Conservation (phyloP, 1,140 invertebrate species). For the Sitophilus oryzae region DNA sequence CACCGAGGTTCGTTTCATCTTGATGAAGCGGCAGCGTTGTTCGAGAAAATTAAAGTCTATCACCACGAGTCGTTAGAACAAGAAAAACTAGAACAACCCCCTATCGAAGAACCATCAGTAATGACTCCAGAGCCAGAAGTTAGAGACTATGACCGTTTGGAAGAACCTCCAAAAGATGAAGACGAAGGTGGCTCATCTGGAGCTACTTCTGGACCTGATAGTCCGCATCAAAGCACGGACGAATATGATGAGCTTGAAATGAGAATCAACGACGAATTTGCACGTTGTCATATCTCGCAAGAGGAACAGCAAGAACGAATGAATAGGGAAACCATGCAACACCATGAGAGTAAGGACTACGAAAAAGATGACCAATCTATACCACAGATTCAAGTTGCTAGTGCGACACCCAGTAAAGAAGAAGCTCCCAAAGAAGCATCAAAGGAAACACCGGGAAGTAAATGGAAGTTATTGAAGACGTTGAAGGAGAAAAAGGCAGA, state of each 20-base stretch:
- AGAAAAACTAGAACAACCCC: slow-evolving; percentile 37
- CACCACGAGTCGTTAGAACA: slow-evolving; percentile 33
- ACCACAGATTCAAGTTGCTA: slow-evolving; percentile 24
- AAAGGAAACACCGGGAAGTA: slow-evolving; percentile 57
- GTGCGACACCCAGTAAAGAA: slow-evolving; percentile 47
- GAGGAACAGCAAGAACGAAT: slow-evolving; percentile 40
- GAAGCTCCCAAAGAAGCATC: slow-evolving; percentile 41
- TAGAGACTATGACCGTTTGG: slow-evolving; percentile 29
- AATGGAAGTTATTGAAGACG: slow-evolving; percentile 85
- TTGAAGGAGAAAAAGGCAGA: slow-evolving; percentile 84
- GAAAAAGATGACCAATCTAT: slow-evolving; percentile 30
- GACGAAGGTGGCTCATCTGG: slow-evolving; percentile 62
- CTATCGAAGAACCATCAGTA: slow-evolving; percentile 26
- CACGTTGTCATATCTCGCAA: slow-evolving; percentile 41
- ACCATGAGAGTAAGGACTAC: slow-evolving; percentile 4
- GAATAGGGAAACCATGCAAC: slow-evolving; percentile 22
- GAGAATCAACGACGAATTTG: slow-evolving; percentile 37
- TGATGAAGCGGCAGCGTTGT: slow-evolving; percentile 37
- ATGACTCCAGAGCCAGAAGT: slow-evolving; percentile 43
- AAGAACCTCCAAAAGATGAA: slow-evolving; percentile 34
- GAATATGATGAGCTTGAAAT: slow-evolving; percentile 56
- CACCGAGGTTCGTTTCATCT: slow-evolving; percentile 30
- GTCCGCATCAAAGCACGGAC: slow-evolving; percentile 66
- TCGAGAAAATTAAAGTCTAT: slow-evolving; percentile 49
- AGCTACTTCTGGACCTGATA: slow-evolving; percentile 81